These are phyloP conservation scores for Polydesmus complanatus DNA, from an alignment of 2,888 invertebrate genomes.

Conservation along the genomic window DNA sequence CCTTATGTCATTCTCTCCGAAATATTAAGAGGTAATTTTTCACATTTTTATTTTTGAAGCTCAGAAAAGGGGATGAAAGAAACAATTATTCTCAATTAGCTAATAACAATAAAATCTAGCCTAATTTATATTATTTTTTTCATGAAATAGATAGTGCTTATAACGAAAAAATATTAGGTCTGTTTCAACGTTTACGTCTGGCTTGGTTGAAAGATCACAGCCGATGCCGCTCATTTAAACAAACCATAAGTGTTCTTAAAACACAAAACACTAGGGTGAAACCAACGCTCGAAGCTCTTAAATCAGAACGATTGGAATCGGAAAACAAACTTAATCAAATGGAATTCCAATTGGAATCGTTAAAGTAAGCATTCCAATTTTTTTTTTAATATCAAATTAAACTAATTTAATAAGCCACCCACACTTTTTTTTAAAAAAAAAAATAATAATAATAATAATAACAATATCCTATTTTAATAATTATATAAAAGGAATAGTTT, in stretches of 20 bases:
- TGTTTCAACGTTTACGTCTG: not conserved
- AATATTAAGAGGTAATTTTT: no score
- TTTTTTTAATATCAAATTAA: not conserved
- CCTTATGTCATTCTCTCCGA: not conserved
- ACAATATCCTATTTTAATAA: no score
- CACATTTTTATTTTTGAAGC: no score
- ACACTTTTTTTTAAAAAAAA: no score
- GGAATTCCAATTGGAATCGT: not conserved
- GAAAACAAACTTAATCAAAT: not conserved
- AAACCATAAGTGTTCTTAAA: not conserved
- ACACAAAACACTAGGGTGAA: not conserved
- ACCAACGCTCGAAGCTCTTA: not conserved
- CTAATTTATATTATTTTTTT: not conserved
- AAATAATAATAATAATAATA: no score
- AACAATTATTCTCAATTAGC: not conserved
- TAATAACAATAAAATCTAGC: not conserved
- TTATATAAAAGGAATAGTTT: no score
- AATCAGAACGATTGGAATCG: not conserved
- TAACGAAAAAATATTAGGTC: not conserved
- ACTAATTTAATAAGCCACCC: no score
- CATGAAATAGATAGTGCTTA: not conserved
- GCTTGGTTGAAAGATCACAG: slow-evolving; percentile 4
- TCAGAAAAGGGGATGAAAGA: no score
- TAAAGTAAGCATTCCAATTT: no score
- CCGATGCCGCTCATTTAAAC: not conserved